A percentile compares a stretch with the other conserved stretches of the same genome.
Conservation (phyloP, 2,113 vertebrate genomes). For the Chaenogobius annularis region DNA sequence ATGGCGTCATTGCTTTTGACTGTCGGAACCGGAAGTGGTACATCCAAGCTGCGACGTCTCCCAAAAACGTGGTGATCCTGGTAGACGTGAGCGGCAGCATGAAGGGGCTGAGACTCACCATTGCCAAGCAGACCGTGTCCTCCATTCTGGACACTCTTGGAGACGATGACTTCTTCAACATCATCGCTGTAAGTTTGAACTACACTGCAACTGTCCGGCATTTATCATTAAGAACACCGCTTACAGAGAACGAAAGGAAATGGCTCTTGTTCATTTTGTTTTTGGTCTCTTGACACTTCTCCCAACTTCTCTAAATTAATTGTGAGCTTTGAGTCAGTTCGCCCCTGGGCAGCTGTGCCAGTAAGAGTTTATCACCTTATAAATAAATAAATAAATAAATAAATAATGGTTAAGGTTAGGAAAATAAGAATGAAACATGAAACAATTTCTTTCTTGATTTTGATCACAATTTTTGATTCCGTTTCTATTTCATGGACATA, state of each 20-base stretch:
- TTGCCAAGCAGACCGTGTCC: slow-evolving; percentile 94
- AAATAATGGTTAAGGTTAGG: too few species aligned
- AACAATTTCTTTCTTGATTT: too few species aligned
- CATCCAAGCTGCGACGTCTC: slow-evolving; percentile 97
- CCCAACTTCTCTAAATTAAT: too few species aligned
- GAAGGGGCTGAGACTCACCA: slow-evolving; percentile 96
- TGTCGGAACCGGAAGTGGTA: slow-evolving; percentile 81
- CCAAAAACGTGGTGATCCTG: slow-evolving; percentile 96
- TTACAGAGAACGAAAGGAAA: not conserved
- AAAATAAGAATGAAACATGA: too few species aligned
- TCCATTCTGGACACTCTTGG: slow-evolving; percentile 98
- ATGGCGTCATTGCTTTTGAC: slow-evolving; percentile 74
- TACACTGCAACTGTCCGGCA: not conserved
- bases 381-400: too few species aligned
- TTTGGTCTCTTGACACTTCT: too few species aligned
- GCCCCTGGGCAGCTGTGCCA: too few species aligned
- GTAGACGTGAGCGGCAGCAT: slow-evolving; percentile 98
- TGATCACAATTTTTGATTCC: too few species aligned
- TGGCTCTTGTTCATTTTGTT: too few species aligned
- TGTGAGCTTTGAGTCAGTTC: too few species aligned
- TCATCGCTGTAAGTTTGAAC: slow-evolving; percentile 88
- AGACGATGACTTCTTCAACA: slow-evolving; percentile 98
- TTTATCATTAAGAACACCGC: not conserved
- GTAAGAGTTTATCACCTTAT: too few species aligned
- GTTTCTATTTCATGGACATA: too few species aligned